Conservation (phyloP, 2,888 invertebrate genomes). For the Rugalucina vietnamica region DNA sequence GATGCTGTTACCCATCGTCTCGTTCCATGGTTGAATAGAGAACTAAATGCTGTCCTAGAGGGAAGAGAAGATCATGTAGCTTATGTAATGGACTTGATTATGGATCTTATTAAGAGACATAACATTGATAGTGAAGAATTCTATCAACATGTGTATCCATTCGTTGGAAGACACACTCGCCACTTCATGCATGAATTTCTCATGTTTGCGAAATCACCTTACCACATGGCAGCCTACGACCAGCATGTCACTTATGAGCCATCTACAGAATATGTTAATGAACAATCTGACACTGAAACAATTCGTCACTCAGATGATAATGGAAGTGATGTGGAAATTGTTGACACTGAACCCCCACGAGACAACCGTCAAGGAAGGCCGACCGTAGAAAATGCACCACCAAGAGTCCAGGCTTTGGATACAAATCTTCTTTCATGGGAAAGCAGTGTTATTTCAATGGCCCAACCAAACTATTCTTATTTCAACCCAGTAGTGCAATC, state of each 20-base stretch:
- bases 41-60: slow-evolving; percentile 90
- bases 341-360: slow-evolving; percentile 12
- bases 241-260: slow-evolving; percentile 79
- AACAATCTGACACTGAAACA: slow-evolving; percentile 59
- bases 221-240: slow-evolving; percentile 91
- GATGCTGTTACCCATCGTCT: slow-evolving; percentile 92
- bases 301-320: slow-evolving; percentile 57
- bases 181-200: slow-evolving; percentile 96
- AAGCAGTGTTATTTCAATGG: slow-evolving; percentile 27
- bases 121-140: slow-evolving; percentile 86
- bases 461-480: background rate
- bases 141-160: slow-evolving; percentile 88
- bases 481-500: slow-evolving; percentile 35
- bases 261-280: slow-evolving; percentile 47
- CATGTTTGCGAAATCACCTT: slow-evolving; percentile 93
- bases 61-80: slow-evolving; percentile 76
- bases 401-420: slow-evolving; percentile 5
- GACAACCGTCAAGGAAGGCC: background rate
- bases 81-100: slow-evolving; percentile 89
- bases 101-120: slow-evolving; percentile 87
- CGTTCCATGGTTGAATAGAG: slow-evolving; percentile 94
- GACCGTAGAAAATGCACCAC: background rate
- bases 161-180: slow-evolving; percentile 89
- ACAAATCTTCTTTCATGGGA: slow-evolving; percentile 31
- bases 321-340: slow-evolving; percentile 73